Evolutionary conservation across 2,113 vertebrate genomes (phyloP).

Genomic region (Hemicordylus capensis): DNA sequence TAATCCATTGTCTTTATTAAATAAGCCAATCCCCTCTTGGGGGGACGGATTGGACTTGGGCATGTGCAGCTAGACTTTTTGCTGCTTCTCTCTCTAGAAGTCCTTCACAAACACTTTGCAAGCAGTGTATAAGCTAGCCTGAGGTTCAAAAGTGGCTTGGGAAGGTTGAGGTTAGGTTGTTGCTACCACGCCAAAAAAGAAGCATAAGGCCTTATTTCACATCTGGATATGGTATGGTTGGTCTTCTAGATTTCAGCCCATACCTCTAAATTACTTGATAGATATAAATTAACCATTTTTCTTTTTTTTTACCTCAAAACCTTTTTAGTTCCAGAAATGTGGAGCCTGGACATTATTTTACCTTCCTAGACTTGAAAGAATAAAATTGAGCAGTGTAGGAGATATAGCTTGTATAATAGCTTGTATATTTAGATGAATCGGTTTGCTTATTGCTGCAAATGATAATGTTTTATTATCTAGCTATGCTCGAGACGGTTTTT

Average conservation of each 20-base stretch:
- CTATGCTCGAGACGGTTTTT: conserved; percentile 51
- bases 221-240: too few species aligned
- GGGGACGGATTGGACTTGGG: too few species aligned
- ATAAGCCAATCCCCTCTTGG: not conserved
- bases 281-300: not conserved
- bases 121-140: not conserved
- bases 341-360: conserved; percentile 5
- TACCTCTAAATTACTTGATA: conserved; percentile 12
- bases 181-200: not conserved
- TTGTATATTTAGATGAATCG: conserved; percentile 38
- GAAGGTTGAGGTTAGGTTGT: not conserved
- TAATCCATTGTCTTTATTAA: too few species aligned
- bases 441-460: conserved; percentile 16
- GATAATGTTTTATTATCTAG: conserved; percentile 30
- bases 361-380: not conserved
- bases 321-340: not conserved
- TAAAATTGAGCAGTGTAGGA: conserved; percentile 33
- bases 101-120: not conserved
- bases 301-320: not conserved
- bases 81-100: not conserved
- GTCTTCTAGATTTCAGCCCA: not conserved
- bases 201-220: not conserved
- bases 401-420: conserved; percentile 26
- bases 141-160: not conserved
- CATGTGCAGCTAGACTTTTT: not conserved